Base-by-base conservation (phyloP, 2,113 vertebrate genomes). In the Macrotis lagotis region DNA sequence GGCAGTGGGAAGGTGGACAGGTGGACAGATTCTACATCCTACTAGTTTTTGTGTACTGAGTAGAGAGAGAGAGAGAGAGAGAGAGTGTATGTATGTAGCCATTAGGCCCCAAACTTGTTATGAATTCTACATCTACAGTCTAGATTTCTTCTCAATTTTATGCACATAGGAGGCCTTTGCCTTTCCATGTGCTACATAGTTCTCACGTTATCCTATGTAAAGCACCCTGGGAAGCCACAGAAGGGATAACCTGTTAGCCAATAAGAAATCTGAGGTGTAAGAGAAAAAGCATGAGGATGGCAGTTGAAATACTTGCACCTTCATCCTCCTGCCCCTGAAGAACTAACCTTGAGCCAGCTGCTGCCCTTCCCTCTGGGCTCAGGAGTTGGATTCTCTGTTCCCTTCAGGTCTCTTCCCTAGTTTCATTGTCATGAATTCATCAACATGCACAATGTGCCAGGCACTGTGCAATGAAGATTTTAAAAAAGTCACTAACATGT, bases 41-140 rank as follows among this genome's bases (percentile, higher is more conserved):
- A 31, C 55, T 59, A 59, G 55, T 31, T 59, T 10, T 59, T 59
- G 26, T 12, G 55, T 12, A 10, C 28, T 59, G 31, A 28, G 28
- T 59, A 25, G 53, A 59, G 0, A 59, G 28, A 59, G 53, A 59
- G 51, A 52, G 51, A 55, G 8, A 7, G 53, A 28, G 53, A 12
- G 9, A 31, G 8, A 12, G 53, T 55, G 25, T 55, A 19, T 55
- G 52, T 55, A n/a, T n/a, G n/a, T n/a, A n/a, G n/a, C n/a, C n/a
- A n/a, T n/a, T n/a, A n/a, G n/a, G 53, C 55, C 28, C 88, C 66
- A 88, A 93, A 93, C 31, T 66, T 37, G 55, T 2, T 66, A 91
- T 51, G 53, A 96, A 92, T 28, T 91, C 48, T 66, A n/a, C 16
- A 51, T 53, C 47, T 92, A 96, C 37, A 91, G 44, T 51, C 8